phyloP scores from a whole-genome alignment of 2,888 invertebrate genomes.

The Andrena dorsata region DNA sequence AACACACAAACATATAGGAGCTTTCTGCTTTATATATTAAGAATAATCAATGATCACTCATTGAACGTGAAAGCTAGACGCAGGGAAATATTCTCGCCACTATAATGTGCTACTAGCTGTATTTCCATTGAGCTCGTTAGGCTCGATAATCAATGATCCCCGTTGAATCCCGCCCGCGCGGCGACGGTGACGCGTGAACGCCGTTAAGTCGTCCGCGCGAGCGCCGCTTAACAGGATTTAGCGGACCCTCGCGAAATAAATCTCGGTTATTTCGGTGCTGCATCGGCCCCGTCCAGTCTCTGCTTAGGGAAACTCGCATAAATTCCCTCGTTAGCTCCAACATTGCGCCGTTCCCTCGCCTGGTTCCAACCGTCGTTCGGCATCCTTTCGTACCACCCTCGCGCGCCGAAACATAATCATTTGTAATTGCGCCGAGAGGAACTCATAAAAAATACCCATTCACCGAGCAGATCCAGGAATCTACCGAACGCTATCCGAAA shows the following conservation, averaged over 20 bases:
- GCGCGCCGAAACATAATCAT: conserved; percentile 1
- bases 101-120: neutral
- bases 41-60: too few relatives aligned
- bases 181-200: conserved; percentile 46
- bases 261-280: conserved; percentile 78
- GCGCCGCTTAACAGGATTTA: conserved; percentile 75
- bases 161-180: conserved; percentile 8
- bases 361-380: conserved; percentile 30
- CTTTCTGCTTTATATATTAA: too few relatives aligned
- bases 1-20: too few relatives aligned
- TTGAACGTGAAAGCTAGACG: too few relatives aligned
- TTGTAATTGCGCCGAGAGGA: conserved; percentile 3
- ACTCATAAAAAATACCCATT: neutral
- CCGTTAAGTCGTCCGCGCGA: conserved; percentile 52
- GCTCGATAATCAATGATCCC: conserved; percentile 40
- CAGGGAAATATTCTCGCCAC: neutral
- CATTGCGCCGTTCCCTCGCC: neutral
- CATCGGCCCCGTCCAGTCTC: conserved; percentile 41
- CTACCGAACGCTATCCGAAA: neutral
- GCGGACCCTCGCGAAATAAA: conserved; percentile 76
- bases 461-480: neutral
- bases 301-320: conserved; percentile 60
- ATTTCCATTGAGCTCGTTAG: conserved; percentile 49
- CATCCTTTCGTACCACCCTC: conserved; percentile 37
- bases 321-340: conserved; percentile 59